Conservation (phyloP, 2,888 invertebrate genomes). For the Volucella inflata region DNA sequence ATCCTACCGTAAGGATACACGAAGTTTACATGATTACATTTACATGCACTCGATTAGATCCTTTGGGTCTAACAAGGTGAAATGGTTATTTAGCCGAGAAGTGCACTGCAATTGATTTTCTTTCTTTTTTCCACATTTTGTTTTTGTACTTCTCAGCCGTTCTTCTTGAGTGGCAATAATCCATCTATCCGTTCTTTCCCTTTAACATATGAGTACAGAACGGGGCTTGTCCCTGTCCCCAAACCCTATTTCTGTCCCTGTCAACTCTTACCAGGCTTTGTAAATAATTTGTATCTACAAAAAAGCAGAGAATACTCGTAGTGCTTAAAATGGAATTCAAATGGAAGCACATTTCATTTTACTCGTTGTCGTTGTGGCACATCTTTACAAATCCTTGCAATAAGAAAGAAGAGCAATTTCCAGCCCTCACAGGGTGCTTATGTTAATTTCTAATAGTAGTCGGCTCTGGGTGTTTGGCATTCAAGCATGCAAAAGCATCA, state of each 20-base stretch:
- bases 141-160: neutral
- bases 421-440: slow-evolving; percentile 45
- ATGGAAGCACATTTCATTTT: slow-evolving; percentile 69
- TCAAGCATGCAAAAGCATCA: slow-evolving; percentile 72
- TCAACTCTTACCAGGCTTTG: slow-evolving; percentile 41
- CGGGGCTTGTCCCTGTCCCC: neutral
- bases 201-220: slow-evolving; percentile 10
- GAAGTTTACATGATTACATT: slow-evolving; percentile 59
- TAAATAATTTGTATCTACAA: slow-evolving; percentile 51
- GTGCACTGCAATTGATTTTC: slow-evolving; percentile 64
- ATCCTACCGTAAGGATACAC: slow-evolving; percentile 26
- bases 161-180: slow-evolving; percentile 60
- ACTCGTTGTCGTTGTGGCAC: slow-evolving; percentile 17
- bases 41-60: slow-evolving; percentile 68
- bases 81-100: slow-evolving; percentile 40
- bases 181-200: slow-evolving; percentile 31
- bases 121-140: neutral
- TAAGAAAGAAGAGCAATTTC: slow-evolving; percentile 1
- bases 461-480: slow-evolving; percentile 20
- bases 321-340: slow-evolving; percentile 63
- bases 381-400: slow-evolving; percentile 37
- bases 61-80: slow-evolving; percentile 57
- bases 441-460: slow-evolving; percentile 68
- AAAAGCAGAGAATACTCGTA: neutral
- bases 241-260: slow-evolving; percentile 12